A percentile compares a stretch with the other conserved stretches of the same genome.
Evolutionary conservation across 1,140 invertebrate genomes (phyloP).

Genomic region (Epicauta chinensis): DNA sequence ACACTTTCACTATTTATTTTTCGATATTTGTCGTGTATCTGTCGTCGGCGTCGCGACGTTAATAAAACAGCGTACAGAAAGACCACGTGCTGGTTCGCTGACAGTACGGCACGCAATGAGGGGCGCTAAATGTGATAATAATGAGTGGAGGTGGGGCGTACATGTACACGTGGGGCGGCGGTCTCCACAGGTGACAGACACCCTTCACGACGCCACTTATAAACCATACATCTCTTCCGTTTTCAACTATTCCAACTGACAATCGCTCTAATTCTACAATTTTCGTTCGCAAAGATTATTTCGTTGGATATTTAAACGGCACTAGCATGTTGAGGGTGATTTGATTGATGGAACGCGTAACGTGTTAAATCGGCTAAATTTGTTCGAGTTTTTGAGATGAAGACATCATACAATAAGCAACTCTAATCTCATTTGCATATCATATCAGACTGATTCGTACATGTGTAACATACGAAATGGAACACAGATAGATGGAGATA

Average conservation of each 20-base stretch:
- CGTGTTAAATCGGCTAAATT: slow-evolving; percentile 3
- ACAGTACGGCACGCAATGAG: slow-evolving; percentile 16
- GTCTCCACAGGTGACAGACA: slow-evolving; percentile 14
- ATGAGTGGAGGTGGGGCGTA: slow-evolving; percentile 7
- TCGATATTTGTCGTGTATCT: background rate
- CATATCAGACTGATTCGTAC: slow-evolving; percentile 3
- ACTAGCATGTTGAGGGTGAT: background rate
- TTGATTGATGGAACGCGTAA: background rate
- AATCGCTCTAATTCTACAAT: too few relatives aligned
- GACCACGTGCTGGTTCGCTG: slow-evolving; percentile 14
- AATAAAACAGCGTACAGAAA: background rate
- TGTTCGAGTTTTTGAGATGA: slow-evolving; percentile 1
- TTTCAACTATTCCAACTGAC: background rate
- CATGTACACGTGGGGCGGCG: background rate
- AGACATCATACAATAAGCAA: slow-evolving; percentile 8
- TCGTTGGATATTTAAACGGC: background rate
- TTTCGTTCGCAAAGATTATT: too few relatives aligned
- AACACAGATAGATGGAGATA: slow-evolving; percentile 6
- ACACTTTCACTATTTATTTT: too few relatives aligned
- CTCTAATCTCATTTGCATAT: slow-evolving; percentile 14
- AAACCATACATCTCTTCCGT: slow-evolving; percentile 7
- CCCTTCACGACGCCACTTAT: slow-evolving; percentile 2
- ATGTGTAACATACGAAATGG: slow-evolving; percentile 3
- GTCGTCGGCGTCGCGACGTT: slow-evolving; percentile 11
- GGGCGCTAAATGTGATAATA: slow-evolving; percentile 16